Percentiles rank a stretch among this genome's conserved stretches.
Evolutionary conservation across 2,113 vertebrate species (phyloP).

Genomic region (Paracanthobrama guichenoti): DNA sequence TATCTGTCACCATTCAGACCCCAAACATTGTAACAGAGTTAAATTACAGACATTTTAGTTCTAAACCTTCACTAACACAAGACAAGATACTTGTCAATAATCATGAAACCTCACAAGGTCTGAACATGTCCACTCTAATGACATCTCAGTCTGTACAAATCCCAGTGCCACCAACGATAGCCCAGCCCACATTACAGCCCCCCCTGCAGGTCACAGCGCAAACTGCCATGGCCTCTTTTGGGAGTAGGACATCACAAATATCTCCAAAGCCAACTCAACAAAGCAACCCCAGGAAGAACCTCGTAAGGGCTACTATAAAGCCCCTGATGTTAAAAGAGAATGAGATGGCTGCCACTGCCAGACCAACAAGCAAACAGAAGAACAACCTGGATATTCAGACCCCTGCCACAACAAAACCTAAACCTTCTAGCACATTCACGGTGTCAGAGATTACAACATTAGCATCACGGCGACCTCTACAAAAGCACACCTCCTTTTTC

Average conservation of each 20-base stretch:
- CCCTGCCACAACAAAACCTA: constrained; percentile 52
- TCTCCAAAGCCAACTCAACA: constrained; percentile 56
- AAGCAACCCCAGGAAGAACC: constrained; percentile 55
- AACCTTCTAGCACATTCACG: constrained; percentile 44
- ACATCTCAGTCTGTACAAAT: constrained; percentile 42
- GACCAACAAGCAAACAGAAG: constrained; percentile 36
- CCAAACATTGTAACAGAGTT: constrained; percentile 53
- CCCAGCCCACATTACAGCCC: constrained; percentile 59
- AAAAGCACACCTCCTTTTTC: constrained; percentile 56
- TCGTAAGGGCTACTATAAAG: constrained; percentile 59
- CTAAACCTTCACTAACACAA: constrained; percentile 46
- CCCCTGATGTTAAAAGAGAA: constrained; percentile 62
- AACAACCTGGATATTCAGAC: constrained; percentile 58
- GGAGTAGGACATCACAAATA: constrained; percentile 51
- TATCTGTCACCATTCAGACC: constrained; percentile 64
- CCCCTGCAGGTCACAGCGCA: constrained; percentile 55
- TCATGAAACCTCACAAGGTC: constrained; percentile 22
- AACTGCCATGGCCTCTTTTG: constrained; percentile 58
- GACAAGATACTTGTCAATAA: constrained; percentile 61
- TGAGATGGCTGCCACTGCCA: constrained; percentile 48
- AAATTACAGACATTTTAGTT: constrained; percentile 47
- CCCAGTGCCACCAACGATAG: constrained; percentile 62
- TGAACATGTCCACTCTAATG: constrained; percentile 43
- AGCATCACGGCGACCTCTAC: constrained; percentile 64
- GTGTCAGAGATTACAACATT: background rate